Evolutionary conservation across 2,113 vertebrate genomes (phyloP), one percentile per base, ranked within the genome.

Genomic region (Clupea harengus): DNA sequence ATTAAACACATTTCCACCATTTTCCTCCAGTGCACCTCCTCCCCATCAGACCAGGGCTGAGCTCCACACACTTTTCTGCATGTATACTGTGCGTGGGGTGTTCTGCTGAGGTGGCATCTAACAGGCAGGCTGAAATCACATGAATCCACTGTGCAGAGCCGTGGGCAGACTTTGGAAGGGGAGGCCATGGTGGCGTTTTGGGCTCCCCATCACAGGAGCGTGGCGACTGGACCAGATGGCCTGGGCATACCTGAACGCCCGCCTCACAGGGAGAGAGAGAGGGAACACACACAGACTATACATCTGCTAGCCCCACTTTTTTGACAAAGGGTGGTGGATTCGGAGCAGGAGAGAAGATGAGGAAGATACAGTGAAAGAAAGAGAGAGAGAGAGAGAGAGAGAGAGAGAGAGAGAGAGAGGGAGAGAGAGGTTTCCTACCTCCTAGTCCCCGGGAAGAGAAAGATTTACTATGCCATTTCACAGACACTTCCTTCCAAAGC

Each of bases 231-330:
- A 78, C 52, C 84, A 89, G 87, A 91, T 89, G 90, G 88, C 84
- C 81, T 89, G 84, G 88, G 91, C 88, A 90, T 89, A 90, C 84
- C 83, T 64, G 87, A 89, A 47, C 88, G 45, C 15, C 83, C 54
- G 81, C 54, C 52, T 64, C 87, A 81, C 82, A 67, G 80, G 67
- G 46, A 85, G 84, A 93, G 94, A 95, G 92, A 90, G 94, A 95
- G 93, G 91, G 91, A 92, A 91, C 89, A 93, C 89, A 93, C 93
- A 92, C 91, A 91, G 91, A 89, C 91, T 87, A 20, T 91, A 91
- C 91, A 94, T 93, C 91, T 89, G 89, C 92, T 93, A 64, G 75
- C 25, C 46, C 22, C 50, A 82, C 52, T 47, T 82, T 82, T 88
- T 81, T 13, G 32, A 78, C 72, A 39, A 39, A 39, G 28, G 72